Evolutionary conservation across 2,888 invertebrate species (phyloP).

Genomic region (Ctenicera cuprea): DNA sequence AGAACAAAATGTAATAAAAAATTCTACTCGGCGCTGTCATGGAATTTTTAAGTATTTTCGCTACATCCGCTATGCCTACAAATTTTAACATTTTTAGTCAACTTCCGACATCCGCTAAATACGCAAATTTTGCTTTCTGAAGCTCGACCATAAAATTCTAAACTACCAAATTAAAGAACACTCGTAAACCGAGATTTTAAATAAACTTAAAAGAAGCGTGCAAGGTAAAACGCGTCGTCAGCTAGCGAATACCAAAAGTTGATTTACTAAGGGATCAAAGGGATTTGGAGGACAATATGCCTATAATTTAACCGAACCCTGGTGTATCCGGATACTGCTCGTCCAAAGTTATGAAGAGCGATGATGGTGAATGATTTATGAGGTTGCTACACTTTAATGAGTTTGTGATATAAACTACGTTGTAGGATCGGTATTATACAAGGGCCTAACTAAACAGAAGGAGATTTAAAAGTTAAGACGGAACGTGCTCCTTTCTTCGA

Average conservation of each 20-base stretch:
- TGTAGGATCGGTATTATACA: constrained; percentile 40
- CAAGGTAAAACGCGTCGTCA: constrained; percentile 19
- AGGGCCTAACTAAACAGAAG: constrained; percentile 42
- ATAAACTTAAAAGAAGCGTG: constrained; percentile 28
- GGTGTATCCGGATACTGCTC: constrained; percentile 47
- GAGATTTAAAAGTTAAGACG: constrained; percentile 38
- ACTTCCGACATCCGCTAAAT: constrained; percentile 1
- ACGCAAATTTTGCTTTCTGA: neutral
- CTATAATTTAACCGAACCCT: constrained; percentile 49
- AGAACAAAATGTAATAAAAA: constrained; percentile 7
- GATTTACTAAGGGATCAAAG: constrained; percentile 47
- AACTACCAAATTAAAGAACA: constrained; percentile 11
- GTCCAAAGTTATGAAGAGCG: constrained; percentile 49
- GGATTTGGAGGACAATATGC: constrained; percentile 44
- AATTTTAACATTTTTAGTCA: constrained; percentile 1
- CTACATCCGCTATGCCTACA: neutral
- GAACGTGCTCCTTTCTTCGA: constrained; percentile 30
- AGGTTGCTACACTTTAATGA: constrained; percentile 50
- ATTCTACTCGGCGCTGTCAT: neutral
- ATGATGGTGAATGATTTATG: constrained; percentile 51
- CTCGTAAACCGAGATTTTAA: constrained; percentile 14
- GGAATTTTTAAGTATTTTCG: neutral
- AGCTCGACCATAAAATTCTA: constrained; percentile 2
- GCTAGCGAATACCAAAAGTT: constrained; percentile 43
- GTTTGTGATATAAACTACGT: constrained; percentile 49